phyloP scores from a whole-genome alignment of 2,888 invertebrate genomes.

The Pandemis heparana region DNA sequence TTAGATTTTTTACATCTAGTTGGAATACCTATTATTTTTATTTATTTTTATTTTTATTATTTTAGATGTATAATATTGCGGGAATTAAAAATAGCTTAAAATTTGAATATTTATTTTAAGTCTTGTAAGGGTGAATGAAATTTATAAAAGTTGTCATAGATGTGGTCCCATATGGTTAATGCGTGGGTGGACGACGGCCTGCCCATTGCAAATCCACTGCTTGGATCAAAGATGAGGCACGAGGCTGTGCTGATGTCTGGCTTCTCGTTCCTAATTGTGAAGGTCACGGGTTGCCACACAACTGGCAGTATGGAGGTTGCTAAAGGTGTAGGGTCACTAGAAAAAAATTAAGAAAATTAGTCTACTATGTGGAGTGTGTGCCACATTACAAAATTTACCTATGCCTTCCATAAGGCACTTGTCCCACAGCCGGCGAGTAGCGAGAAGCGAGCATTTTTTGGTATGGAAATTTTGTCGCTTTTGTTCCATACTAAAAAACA shows the following conservation, averaged over 20 bases:
- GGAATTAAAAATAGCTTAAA: background rate
- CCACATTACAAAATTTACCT: too few relatives aligned
- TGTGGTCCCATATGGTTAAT: conserved; percentile 70
- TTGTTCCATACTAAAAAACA: too few relatives aligned
- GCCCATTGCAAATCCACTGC: conserved; percentile 52
- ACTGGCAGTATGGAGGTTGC: conserved; percentile 63
- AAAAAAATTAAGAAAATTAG: conserved; percentile 23
- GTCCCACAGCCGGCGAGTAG: too few relatives aligned
- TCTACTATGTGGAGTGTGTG: background rate
- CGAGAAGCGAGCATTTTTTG: too few relatives aligned
- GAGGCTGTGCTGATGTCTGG: conserved; percentile 54
- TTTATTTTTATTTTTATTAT: too few relatives aligned
- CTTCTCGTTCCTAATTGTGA: conserved; percentile 44
- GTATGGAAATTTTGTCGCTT: too few relatives aligned
- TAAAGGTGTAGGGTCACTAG: conserved; percentile 78
- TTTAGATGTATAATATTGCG: background rate
- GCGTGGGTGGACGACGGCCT: conserved; percentile 52
- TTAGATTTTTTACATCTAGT: too few relatives aligned
- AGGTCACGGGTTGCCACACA: conserved; percentile 67
- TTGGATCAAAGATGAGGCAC: conserved; percentile 53
- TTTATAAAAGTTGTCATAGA: conserved; percentile 69
- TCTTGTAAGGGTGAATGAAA: conserved; percentile 47
- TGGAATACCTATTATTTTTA: too few relatives aligned
- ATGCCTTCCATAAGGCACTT: too few relatives aligned
- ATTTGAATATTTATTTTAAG: conserved; percentile 14